Percentiles rank a stretch among this genome's conserved stretches.
Evolutionary conservation across 2,113 vertebrate species (phyloP).

Genomic region (Podarcis raffonei): DNA sequence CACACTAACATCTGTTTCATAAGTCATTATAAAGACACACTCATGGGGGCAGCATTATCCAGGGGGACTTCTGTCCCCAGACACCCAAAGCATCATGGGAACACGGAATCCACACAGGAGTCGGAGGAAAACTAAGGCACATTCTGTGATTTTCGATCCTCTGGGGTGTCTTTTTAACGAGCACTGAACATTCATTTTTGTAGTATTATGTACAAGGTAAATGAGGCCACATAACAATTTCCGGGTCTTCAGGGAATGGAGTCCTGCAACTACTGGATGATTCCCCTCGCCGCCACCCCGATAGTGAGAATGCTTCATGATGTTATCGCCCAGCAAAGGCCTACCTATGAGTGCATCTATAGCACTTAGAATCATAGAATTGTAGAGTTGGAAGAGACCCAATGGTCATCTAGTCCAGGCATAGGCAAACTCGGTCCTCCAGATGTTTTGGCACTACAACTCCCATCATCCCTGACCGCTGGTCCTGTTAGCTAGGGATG

Average conservation of each 20-base stretch:
- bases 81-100: no score
- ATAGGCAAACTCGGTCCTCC: no score
- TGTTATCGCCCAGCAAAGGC: neutral
- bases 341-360: neutral
- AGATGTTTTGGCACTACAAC: no score
- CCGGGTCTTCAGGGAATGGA: neutral
- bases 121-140: neutral
- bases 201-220: neutral
- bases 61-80: no score
- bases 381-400: no score
- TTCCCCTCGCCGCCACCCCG: no score
- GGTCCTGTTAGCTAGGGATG: no score
- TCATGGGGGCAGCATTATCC: neutral
- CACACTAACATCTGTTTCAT: neutral
- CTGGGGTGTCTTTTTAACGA: neutral
- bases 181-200: neutral
- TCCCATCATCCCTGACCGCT: no score
- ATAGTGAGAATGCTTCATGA: neutral
- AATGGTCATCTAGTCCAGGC: no score
- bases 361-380: no score
- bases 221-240: neutral
- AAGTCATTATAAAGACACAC: neutral
- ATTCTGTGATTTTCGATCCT: neutral
- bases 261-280: neutral
- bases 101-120: neutral